Conservation (phyloP, 2,113 vertebrate genomes). For the Sceloporus tristichus region DNA sequence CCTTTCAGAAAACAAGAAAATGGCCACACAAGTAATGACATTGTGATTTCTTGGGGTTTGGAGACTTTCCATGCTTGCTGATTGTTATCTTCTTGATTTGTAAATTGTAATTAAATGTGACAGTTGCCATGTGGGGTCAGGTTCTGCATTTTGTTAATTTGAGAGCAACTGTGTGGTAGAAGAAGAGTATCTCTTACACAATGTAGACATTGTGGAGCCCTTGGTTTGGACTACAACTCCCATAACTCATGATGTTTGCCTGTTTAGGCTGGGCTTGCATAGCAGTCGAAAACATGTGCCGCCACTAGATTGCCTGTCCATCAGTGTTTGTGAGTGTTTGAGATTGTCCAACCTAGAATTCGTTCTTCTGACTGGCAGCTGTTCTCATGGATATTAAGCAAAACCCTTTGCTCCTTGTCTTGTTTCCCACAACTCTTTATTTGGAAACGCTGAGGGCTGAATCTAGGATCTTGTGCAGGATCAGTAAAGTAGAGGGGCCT, state of each 20-base stretch:
- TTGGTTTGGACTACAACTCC: background rate
- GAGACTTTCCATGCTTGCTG: background rate
- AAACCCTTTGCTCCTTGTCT: too few relatives aligned
- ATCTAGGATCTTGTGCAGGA: background rate
- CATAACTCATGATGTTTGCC: background rate
- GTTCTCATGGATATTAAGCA: background rate
- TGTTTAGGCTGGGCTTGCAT: too few relatives aligned
- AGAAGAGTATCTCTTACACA: background rate
- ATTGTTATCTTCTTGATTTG: background rate
- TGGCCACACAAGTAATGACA: too few relatives aligned
- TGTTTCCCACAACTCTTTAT: too few relatives aligned
- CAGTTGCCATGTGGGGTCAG: background rate
- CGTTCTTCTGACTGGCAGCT: background rate
- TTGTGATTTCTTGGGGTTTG: background rate
- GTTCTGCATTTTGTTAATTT: background rate
- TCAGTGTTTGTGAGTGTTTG: background rate
- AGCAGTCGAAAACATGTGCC: too few relatives aligned
- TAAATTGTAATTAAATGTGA: background rate
- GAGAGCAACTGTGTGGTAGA: background rate
- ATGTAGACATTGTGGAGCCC: background rate
- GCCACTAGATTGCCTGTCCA: too few relatives aligned
- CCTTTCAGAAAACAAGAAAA: background rate
- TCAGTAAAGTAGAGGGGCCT: background rate
- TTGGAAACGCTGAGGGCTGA: background rate
- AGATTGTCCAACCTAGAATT: background rate